These are phyloP conservation scores for Silvanus unidentatus DNA, from an alignment of 2,888 invertebrate species.

Conservation along the genomic window DNA sequence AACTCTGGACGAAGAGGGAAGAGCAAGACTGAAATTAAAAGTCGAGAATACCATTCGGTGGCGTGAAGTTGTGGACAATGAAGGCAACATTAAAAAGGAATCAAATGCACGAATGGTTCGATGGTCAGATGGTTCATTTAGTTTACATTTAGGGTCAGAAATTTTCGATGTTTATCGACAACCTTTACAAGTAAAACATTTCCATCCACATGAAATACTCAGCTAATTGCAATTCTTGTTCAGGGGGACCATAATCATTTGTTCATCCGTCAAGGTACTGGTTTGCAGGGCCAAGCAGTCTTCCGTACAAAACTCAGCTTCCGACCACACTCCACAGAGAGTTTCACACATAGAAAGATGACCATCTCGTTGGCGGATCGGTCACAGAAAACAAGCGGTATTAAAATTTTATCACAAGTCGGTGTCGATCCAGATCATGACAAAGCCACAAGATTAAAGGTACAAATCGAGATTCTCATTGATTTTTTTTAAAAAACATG, in stretches of 20 bases:
- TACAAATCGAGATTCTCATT: slow-evolving; percentile 35
- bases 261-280: slow-evolving; percentile 96
- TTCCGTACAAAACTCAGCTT: slow-evolving; percentile 95
- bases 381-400: slow-evolving; percentile 86
- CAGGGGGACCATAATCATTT: slow-evolving; percentile 95
- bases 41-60: slow-evolving; percentile 98
- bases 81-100: slow-evolving; percentile 76
- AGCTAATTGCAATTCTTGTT: slow-evolving; percentile 9
- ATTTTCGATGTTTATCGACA: slow-evolving; percentile 97
- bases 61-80: slow-evolving; percentile 76
- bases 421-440: slow-evolving; percentile 93
- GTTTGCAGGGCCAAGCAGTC: slow-evolving; percentile 95
- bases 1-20: slow-evolving; percentile 94
- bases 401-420: slow-evolving; percentile 92
- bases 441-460: slow-evolving; percentile 85
- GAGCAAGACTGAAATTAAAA: slow-evolving; percentile 83
- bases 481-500: slow-evolving; percentile 3
- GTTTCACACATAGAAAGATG: slow-evolving; percentile 98
- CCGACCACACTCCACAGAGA: slow-evolving; percentile 97
- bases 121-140: slow-evolving; percentile 98
- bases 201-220: slow-evolving; percentile 2
- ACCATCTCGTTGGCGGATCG: slow-evolving; percentile 95
- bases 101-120: slow-evolving; percentile 92
- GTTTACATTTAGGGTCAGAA: slow-evolving; percentile 92
- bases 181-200: slow-evolving; percentile 63